Evolutionary conservation across 2,797 vertebrate genomes (phyloP).

Genomic region (Xenops minutus): DNA sequence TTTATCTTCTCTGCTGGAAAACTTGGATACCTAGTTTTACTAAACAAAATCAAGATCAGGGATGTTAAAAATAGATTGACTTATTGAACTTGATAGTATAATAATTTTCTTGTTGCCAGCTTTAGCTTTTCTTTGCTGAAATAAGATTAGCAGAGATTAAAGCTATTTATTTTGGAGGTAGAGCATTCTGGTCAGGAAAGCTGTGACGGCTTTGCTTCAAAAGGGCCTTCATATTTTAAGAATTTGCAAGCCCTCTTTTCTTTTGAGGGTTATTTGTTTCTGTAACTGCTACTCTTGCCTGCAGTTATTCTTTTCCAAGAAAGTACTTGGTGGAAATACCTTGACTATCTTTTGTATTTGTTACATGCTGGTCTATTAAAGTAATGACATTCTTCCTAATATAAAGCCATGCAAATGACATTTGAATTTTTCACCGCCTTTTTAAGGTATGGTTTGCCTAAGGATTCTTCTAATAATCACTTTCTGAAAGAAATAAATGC

Average conservation of each 20-base stretch:
- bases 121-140: constrained; percentile 59
- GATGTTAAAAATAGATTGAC: constrained; percentile 69
- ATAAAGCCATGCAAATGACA: not conserved
- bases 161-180: constrained; percentile 50
- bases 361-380: not conserved
- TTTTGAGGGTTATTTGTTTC: not conserved
- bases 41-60: constrained; percentile 71
- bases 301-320: not conserved
- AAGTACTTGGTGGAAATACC: not conserved
- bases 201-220: not conserved
- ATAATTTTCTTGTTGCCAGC: constrained; percentile 62
- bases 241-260: not conserved
- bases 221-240: not conserved
- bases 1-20: constrained; percentile 69
- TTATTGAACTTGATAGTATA: constrained; percentile 76
- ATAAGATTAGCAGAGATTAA: constrained; percentile 63
- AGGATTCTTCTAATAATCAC: not conserved
- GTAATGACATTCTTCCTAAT: not conserved
- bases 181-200: not conserved
- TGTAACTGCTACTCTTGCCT: not conserved
- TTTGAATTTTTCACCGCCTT: not conserved
- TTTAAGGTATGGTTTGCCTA: not conserved
- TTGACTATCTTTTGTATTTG: not conserved
- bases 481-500: not conserved
- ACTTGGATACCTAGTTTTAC: constrained; percentile 66